Base-by-base conservation (phyloP, 2,888 invertebrate species). In the Ryuthela nishihirai region DNA sequence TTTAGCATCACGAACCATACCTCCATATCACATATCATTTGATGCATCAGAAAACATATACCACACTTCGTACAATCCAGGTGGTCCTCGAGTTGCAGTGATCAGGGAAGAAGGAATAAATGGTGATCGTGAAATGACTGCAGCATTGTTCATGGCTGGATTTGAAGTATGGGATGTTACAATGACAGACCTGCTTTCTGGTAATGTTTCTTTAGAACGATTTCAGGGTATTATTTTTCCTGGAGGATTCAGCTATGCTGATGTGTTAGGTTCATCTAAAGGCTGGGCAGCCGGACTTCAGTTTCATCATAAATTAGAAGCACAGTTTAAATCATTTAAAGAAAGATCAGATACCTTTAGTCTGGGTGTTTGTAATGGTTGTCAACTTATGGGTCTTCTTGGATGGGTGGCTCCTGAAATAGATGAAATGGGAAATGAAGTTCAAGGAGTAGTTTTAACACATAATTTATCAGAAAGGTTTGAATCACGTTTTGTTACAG, bases 201-300 rank as follows among this genome's bases (percentile, higher is more conserved):
- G 83, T 29, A 80, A 80, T 69, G 80, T 88, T 2, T 83, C 81
- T n/a, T 76, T 95, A 29, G 86, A 90, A 60, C 77, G 80, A 20
- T 97, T 95, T 77, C 82, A 85, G 65, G 97, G 98, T 1, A 72
- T 98, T 12, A 83, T 93, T 42, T 98, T 98, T 74, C 97, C 97
- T 0, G 98, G 94, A 39, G 99, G 99, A n/a, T 99, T 99, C 75
- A 97, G 95, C 75, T 98, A 95, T 75, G 97, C 94, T 38, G 93
- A 93, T 86, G 98, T 97, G 0, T 78, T 97, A 45, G 98, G 98
- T 4, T 95, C 97, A 0, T 97, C 93, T 0, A 97, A 94, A 78
- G 78, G 98, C 34, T 98, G 98, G 98, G 94, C 97, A 0, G 94
- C 91, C 0, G 87, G 89, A 65, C 85, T 95, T 38, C 75, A 87